phyloP scores from a whole-genome alignment of 2,888 invertebrate genomes.

The Toxonevra muliebris region DNA sequence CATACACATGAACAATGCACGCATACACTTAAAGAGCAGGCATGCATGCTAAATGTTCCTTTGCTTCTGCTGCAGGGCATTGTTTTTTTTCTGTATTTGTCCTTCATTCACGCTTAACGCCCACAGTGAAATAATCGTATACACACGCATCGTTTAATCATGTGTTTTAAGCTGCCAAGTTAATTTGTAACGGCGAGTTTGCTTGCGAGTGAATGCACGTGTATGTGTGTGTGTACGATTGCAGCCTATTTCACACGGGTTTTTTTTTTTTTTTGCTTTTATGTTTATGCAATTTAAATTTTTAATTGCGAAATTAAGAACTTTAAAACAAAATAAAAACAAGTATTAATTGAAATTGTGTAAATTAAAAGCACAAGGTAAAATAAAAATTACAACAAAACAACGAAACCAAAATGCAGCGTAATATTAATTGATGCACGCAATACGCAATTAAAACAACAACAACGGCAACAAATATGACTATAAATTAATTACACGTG shows the following conservation, averaged over 20 bases:
- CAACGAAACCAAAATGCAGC: background rate
- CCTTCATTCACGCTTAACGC: too few relatives aligned
- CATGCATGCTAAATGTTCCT: too few relatives aligned
- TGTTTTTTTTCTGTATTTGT: too few relatives aligned
- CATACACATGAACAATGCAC: too few relatives aligned
- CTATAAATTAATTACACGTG: conserved; percentile 27
- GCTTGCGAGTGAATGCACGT: background rate
- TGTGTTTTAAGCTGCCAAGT: too few relatives aligned
- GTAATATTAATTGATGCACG: background rate
- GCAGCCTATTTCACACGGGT: conserved; percentile 31
- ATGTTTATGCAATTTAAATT: background rate
- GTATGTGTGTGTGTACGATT: background rate
- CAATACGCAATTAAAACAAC: background rate
- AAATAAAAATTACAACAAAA: conserved; percentile 9
- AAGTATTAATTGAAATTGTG: background rate
- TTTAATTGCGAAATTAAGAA: conserved; percentile 27
- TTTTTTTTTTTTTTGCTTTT: conserved; percentile 1
- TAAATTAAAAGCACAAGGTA: conserved; percentile 1
- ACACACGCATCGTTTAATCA: too few relatives aligned
- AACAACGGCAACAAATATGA: conserved; percentile 33
- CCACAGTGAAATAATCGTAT: too few relatives aligned
- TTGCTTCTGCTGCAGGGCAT: too few relatives aligned
- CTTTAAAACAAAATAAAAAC: background rate
- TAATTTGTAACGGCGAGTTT: too few relatives aligned
- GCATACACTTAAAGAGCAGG: too few relatives aligned